Base-by-base conservation (phyloP, 1,140 invertebrate genomes). In the Gryon sp. region DNA sequence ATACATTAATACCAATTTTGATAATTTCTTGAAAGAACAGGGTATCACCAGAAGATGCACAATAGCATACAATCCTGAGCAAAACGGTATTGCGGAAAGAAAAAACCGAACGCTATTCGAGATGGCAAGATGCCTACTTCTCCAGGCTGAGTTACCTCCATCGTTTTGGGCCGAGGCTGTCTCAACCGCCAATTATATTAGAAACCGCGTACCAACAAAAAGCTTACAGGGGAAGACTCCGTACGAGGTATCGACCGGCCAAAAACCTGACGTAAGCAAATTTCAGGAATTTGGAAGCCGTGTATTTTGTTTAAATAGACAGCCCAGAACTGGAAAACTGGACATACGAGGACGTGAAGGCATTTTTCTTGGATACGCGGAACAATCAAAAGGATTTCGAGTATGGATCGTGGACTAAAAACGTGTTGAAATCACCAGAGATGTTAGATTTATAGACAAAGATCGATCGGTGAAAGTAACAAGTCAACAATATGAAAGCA, bases 31-130 rank as follows among this genome's bases (percentile, higher is more conserved):
- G 0, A 41, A 66, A 24, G 59, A 74, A 46, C 69, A 81, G 16
- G 82, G 88, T 28, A 83, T 84, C 48, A 18, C 63, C 41, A 62
- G 80, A 72, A 62, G 83, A 41, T 26, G 53, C 14, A 81, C 82
- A 26, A 81, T 75, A 1, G 73, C 80, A 0, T 81, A 83, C 19
- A 82, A 82, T 0, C 84, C 82, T 4, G 70, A 88, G 57, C 83
- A 87, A 63, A 90, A 90, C 74, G 87, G 89, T 0, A 57, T 79
- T 0, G 80, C 84, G 7, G 89, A 90, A 65, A 70, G 86, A 46
- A 80, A 84, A 34, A 86, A 84, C 18, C 36, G 80, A 2, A 84
- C 85, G 0, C 74, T 85, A 1, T 41, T 81, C 5, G 26, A 30
- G 14, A 12, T 81, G 83, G 76, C 81, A 9, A 66, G 80, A 6